Evolutionary conservation across 2,113 vertebrate genomes (phyloP), one percentile per base, ranked within the genome.

Genomic region (Alexandromys fortis): DNA sequence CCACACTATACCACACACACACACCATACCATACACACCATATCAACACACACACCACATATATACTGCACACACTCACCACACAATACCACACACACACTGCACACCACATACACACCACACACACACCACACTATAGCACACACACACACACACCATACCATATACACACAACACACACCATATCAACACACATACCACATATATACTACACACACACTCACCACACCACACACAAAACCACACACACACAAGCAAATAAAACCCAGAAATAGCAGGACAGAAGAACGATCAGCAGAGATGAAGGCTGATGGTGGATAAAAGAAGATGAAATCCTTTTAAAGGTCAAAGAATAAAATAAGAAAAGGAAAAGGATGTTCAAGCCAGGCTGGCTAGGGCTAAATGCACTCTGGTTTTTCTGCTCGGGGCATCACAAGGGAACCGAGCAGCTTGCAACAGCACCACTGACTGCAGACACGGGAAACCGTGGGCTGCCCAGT

Each of bases 261-360:
- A 72, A 90, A 86, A 70, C 10, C 63, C 73, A 88, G 28, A 86
- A 89, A 85, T 76, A 7, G 45, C 24, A 89, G 45, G 11, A 81
- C 26, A 49, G 22, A 86, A 63, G 26, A 77, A 72, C 76, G 45
- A 78, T 28, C 68, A 89, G 7, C 16, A 63, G 38, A 92, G 45
- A 89, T 63, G 30, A 92, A 77, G 4, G 4, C 45, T 38, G 42
- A 94, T 2, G 13, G 33, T 55, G 75, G 49, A 10, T 63, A 38
- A 79, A 93, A 30, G 38, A 26, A 16, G 47, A 78, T 24, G 76
- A 94, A 79, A 68, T 14, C 4, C 45, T 89, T 81, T 45, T 35
- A 86, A 95, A 96, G 47, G 61, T 86, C 86, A 91, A 67, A 78
- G 24, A 85, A 7, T 83, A 28, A 76, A 65, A 79, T 12, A 19